phyloP scores from a whole-genome alignment of 2,888 invertebrate species.

The Lasioglossum figueresi region DNA sequence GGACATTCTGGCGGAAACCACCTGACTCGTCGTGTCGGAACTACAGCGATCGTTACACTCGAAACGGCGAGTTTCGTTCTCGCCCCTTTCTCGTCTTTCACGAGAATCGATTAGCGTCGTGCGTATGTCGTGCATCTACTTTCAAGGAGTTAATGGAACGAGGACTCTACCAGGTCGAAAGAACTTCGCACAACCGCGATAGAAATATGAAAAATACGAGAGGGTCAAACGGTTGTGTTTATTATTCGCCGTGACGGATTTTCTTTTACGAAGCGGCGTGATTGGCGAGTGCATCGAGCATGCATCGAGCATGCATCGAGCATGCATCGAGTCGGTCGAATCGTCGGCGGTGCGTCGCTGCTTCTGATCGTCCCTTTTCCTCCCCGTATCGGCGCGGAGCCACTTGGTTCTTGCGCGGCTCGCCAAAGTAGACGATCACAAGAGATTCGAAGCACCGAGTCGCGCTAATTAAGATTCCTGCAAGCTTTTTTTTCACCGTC shows the following conservation, averaged over 20 bases:
- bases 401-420: slow-evolving; percentile 14
- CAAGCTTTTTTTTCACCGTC: background rate
- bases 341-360: slow-evolving; percentile 11
- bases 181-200: accelerated
- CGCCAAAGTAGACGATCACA: slow-evolving; percentile 34
- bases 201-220: background rate
- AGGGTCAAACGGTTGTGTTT: slow-evolving; percentile 51
- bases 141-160: background rate
- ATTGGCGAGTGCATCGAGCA: slow-evolving; percentile 22
- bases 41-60: background rate
- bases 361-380: slow-evolving; percentile 10
- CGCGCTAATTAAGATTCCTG: slow-evolving; percentile 21
- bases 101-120: background rate
- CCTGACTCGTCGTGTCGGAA: background rate
- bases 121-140: background rate
- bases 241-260: slow-evolving; percentile 65
- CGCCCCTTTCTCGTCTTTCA: background rate
- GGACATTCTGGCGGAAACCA: background rate
- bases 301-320: slow-evolving; percentile 20
- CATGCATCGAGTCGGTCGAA: slow-evolving; percentile 12
- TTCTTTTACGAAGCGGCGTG: slow-evolving; percentile 52
- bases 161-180: background rate
- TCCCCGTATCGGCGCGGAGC: background rate
- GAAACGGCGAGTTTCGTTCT: background rate
- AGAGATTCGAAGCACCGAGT: slow-evolving; percentile 11